phyloP scores from a whole-genome alignment of 2,888 invertebrate genomes.

The Drosophila ezoana region DNA sequence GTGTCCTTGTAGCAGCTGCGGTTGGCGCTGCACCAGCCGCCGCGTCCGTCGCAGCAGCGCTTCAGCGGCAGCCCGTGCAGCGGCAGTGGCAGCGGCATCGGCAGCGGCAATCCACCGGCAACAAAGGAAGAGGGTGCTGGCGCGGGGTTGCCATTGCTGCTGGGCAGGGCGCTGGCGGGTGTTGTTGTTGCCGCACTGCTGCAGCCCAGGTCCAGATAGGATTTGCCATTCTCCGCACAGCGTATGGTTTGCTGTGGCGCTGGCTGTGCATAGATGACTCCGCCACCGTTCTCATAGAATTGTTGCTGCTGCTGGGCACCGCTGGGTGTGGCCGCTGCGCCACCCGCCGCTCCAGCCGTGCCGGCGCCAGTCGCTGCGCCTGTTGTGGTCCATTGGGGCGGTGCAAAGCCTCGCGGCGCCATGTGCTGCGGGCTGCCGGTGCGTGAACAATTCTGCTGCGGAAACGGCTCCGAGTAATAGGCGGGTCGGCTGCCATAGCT shows the following conservation, averaged over 20 bases:
- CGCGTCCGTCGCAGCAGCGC: constrained; percentile 90
- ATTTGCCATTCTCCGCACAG: constrained; percentile 95
- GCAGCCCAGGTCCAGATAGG: constrained; percentile 92
- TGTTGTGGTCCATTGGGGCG: constrained; percentile 74
- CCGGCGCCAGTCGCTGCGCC: constrained; percentile 19
- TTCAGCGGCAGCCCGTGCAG: constrained; percentile 82
- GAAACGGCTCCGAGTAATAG: constrained; percentile 85
- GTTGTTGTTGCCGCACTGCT: constrained; percentile 86
- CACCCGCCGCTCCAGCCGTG: constrained; percentile 16
- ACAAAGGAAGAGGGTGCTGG: constrained; percentile 47
- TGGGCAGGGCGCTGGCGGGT: constrained; percentile 31
- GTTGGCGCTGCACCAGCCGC: constrained; percentile 88
- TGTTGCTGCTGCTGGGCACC: constrained; percentile 57
- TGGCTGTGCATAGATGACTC: constrained; percentile 86
- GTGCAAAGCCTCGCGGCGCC: constrained; percentile 72
- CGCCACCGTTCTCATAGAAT: constrained; percentile 63
- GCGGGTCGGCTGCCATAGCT: constrained; percentile 83
- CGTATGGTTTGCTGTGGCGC: constrained; percentile 93
- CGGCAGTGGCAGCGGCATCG: constrained; percentile 58
- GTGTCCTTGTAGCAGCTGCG: constrained; percentile 93
- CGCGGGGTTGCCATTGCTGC: constrained; percentile 21
- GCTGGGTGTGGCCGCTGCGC: constrained; percentile 26
- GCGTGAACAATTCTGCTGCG: constrained; percentile 85
- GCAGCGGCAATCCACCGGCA: constrained; percentile 51
- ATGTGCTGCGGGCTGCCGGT: constrained; percentile 86